phyloP scores from a whole-genome alignment of 2,888 invertebrate species.

The Sympetrum striolatum region DNA sequence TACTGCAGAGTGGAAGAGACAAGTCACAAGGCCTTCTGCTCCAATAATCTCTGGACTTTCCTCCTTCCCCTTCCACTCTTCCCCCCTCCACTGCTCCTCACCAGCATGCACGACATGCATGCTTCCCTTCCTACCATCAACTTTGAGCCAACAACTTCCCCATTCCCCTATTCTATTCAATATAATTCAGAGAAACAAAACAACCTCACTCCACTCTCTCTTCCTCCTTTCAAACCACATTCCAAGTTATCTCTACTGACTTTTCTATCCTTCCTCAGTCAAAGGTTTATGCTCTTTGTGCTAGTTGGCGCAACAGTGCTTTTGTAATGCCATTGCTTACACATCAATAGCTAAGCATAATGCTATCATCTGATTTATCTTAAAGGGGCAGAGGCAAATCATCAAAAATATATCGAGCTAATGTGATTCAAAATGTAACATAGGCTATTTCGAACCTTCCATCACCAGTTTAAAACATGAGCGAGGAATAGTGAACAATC shows the following conservation, averaged over 20 bases:
- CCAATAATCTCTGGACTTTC: constrained; percentile 40
- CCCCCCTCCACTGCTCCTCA: not conserved
- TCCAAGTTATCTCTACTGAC: not conserved
- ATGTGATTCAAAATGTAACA: too few species aligned
- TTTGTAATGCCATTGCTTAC: not conserved
- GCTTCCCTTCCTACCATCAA: constrained; percentile 1
- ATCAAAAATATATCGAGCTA: too few species aligned
- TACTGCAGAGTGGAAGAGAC: not conserved
- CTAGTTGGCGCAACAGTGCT: not conserved
- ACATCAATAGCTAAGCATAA: too few species aligned
- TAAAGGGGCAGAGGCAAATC: too few species aligned
- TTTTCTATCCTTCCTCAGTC: constrained; percentile 13
- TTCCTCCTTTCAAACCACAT: not conserved
- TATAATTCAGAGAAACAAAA: constrained; percentile 10
- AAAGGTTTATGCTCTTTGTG: constrained; percentile 15
- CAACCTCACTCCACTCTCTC: not conserved
- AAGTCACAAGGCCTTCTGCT: constrained; percentile 35
- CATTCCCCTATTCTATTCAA: not conserved
- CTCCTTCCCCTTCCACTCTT: not conserved
- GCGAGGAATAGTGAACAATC: too few species aligned
- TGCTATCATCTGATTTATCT: too few species aligned
- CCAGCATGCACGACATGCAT: not conserved
- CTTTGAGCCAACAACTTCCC: not conserved
- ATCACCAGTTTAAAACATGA: too few species aligned
- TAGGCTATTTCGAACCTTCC: too few species aligned